A percentile compares a stretch with the other conserved stretches of the same genome.
Conservation (phyloP, 2,797 vertebrate genomes). For the Sebastes ruberrimus region DNA sequence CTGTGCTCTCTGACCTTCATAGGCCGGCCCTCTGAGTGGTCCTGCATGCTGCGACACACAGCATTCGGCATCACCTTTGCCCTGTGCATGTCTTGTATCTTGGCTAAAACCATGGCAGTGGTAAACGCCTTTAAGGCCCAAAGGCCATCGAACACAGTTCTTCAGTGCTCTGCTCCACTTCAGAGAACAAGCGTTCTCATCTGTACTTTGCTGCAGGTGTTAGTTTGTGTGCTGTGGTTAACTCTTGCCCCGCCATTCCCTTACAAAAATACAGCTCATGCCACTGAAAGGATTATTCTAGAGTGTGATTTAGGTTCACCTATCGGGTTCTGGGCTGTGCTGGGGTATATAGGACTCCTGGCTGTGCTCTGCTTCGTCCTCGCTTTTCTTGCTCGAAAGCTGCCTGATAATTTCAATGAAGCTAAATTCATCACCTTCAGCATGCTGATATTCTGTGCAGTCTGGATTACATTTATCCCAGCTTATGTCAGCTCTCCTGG, state of each 20-base stretch:
- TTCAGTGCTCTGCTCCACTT: slow-evolving; percentile 70
- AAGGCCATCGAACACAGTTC: slow-evolving; percentile 56
- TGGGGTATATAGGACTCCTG: too few species aligned
- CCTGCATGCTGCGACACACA: slow-evolving; percentile 79
- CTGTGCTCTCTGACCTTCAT: slow-evolving; percentile 80
- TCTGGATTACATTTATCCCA: too few species aligned
- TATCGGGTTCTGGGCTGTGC: too few species aligned
- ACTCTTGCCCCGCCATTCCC: slow-evolving; percentile 72
- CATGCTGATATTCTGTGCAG: too few species aligned
- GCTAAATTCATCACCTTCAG: too few species aligned
- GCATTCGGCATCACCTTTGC: slow-evolving; percentile 78
- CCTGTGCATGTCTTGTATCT: slow-evolving; percentile 78
- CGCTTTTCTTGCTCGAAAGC: too few species aligned
- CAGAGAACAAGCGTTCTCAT: slow-evolving; percentile 76
- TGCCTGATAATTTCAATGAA: too few species aligned
- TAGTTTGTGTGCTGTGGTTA: slow-evolving; percentile 78
- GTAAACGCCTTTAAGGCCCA: slow-evolving; percentile 76
- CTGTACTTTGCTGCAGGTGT: slow-evolving; percentile 74
- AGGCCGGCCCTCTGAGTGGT: slow-evolving; percentile 73
- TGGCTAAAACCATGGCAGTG: slow-evolving; percentile 80
- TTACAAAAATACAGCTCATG: slow-evolving; percentile 66
- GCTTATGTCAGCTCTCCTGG: too few species aligned
- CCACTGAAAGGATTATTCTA: slow-evolving; percentile 73
- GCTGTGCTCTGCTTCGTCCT: too few species aligned
- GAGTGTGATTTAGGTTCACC: slow-evolving; percentile 73